phyloP scores from a whole-genome alignment of 2,113 vertebrate genomes.

The Galemys pyrenaicus region DNA sequence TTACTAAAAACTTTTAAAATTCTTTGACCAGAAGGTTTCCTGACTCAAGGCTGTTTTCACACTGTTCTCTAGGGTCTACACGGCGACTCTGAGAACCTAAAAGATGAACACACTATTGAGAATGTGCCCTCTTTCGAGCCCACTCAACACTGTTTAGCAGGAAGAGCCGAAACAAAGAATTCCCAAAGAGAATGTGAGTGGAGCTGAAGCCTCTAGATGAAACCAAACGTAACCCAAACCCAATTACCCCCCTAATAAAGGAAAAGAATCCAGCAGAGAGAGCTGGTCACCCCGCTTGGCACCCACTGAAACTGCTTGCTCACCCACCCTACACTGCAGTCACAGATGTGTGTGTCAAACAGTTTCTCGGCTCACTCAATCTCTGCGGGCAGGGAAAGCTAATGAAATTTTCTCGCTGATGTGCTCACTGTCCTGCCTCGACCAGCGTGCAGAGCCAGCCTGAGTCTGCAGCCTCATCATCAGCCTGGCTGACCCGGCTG shows the following conservation, averaged over 20 bases:
- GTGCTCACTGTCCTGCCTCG: neutral
- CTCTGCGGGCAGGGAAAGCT: slow-evolving; percentile 23
- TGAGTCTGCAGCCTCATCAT: neutral
- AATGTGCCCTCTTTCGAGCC: neutral
- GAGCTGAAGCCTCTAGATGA: neutral
- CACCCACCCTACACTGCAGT: neutral
- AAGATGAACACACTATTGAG: neutral
- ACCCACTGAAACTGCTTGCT: neutral
- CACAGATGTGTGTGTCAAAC: neutral
- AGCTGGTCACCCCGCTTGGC: no score
- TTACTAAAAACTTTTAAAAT: neutral
- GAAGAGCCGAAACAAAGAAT: neutral
- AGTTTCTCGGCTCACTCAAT: neutral
- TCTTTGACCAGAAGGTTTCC: neutral
- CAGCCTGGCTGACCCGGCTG: neutral
- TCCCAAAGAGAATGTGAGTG: neutral
- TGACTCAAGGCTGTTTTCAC: neutral
- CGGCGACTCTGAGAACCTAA: neutral
- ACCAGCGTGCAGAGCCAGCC: neutral
- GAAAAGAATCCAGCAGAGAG: neutral
- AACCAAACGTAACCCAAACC: neutral
- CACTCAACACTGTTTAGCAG: neutral
- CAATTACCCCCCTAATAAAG: neutral
- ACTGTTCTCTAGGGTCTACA: neutral
- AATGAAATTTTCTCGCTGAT: neutral